Conservation (phyloP, 1,140 invertebrate species). For the Drosophila malerkotliana region DNA sequence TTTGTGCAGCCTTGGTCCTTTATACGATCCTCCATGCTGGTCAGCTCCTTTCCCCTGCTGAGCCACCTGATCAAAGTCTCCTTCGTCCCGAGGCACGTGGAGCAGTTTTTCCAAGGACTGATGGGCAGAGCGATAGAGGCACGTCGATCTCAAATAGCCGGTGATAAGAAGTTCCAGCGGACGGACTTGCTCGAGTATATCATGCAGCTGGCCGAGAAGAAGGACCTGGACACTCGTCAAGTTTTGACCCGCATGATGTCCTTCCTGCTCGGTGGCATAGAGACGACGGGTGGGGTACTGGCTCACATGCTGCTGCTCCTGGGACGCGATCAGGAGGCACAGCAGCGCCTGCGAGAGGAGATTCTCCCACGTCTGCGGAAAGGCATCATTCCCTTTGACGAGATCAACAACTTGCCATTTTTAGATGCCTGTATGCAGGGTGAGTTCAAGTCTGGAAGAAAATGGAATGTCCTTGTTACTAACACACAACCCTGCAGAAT, state of each 20-base stretch:
- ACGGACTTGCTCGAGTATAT: conserved; percentile 83
- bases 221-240: conserved; percentile 37
- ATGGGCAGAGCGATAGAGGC: conserved; percentile 68
- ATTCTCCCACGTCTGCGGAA: conserved; percentile 70
- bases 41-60: conserved; percentile 50
- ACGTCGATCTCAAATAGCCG: conserved; percentile 48
- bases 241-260: conserved; percentile 62
- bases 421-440: conserved; percentile 74
- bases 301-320: conserved; percentile 53
- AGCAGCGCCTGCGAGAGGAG: conserved; percentile 61
- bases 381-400: conserved; percentile 57
- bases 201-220: conserved; percentile 73
- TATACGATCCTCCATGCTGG: conserved; percentile 43
- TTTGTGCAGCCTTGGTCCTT: conserved; percentile 49
- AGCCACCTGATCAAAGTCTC: conserved; percentile 40
- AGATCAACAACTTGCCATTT: conserved; percentile 59
- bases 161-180: conserved; percentile 51
- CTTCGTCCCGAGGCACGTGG: conserved; percentile 50
- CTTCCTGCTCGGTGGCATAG: conserved; percentile 76
- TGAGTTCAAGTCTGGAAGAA: background rate
- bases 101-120: conserved; percentile 74
- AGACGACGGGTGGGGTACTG: conserved; percentile 67
- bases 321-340: conserved; percentile 38
- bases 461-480: background rate
- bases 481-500: conserved; percentile 34